Base-by-base conservation (phyloP, 2,113 vertebrate genomes). In the Callocephalon fimbriatum region DNA sequence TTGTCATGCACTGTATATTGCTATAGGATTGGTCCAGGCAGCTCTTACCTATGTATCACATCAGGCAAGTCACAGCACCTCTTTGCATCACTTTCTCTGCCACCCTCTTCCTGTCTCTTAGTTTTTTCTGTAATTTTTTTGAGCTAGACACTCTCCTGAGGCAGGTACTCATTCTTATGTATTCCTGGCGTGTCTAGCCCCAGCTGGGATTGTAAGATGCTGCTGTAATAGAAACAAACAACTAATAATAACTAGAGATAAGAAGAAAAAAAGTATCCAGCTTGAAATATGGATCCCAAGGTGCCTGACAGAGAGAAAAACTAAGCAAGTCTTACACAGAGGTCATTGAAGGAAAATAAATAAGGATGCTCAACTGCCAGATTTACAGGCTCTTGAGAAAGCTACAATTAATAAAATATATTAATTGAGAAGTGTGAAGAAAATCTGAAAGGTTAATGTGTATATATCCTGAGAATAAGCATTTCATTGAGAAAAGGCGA, bases 211-310 rank as follows among this genome's bases (percentile, higher is more conserved):
- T 93, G 76, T 95, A 86, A 96, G 86, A 95, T 95, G 95, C 92
- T 6, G 15, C 79, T 93, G 68, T 93, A 97, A 95, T 95, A 93
- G 95, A 92, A 95, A 97, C 83, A 97, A 97, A 95, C 95, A 95
- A 97, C 95, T 96, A 92, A 86, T 96, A 95, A 97, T 96, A 91
- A 96, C 90, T 92, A 74, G 90, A 95, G 92, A 93, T 96, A 97
- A 96, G 94, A 96, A 80, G 83, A 91, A 95, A 94, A 94, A 94
- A 97, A 85, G 44, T 95, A 96, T 94, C 83, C 83, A 56, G 68
- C 88, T 95, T 97, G 95, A 96, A 95, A 97, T 94, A 92, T 65
- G 68, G 94, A 95, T 95, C 94, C 94, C 97, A 94, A 92, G 92
- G 77, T 95, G 76, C 65, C 72, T 91, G 92, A 84, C 51, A 75